Conservation (phyloP, 2,113 vertebrate genomes). For the Syngnathus typhle region DNA sequence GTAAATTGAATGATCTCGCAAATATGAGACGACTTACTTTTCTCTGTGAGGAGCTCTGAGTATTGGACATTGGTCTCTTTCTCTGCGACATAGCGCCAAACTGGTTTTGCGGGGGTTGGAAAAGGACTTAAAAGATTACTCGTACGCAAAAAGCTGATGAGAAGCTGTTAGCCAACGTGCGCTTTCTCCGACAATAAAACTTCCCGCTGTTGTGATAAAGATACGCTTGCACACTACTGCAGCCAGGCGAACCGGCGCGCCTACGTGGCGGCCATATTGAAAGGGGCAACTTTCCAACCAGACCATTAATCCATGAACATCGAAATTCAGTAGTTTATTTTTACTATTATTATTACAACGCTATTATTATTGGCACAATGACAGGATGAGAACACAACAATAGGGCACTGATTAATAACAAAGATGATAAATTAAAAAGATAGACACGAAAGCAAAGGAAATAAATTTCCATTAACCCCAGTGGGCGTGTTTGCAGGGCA, state of each 20-base stretch:
- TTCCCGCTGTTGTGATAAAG: neutral
- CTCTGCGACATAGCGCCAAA: neutral
- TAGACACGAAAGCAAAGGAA: too few species aligned
- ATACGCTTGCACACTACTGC: neutral
- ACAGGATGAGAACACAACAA: too few species aligned
- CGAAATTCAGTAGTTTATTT: neutral
- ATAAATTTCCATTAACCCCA: too few species aligned
- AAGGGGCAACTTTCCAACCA: neutral
- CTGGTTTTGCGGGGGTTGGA: neutral
- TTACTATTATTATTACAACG: too few species aligned
- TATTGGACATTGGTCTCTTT: neutral
- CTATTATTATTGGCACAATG: too few species aligned
- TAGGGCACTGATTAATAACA: too few species aligned
- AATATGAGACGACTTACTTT: neutral
- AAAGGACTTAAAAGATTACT: neutral
- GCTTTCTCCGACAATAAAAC: neutral
- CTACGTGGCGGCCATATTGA: neutral
- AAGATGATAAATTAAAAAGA: too few species aligned
- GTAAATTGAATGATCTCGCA: neutral
- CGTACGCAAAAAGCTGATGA: neutral
- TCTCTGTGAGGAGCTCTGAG: neutral
- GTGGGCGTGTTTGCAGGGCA: too few species aligned
- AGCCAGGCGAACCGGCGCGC: neutral
- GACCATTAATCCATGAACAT: neutral
- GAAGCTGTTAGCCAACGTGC: neutral